A percentile compares a stretch with the other conserved stretches of the same genome.
phyloP scores from a whole-genome alignment of 2,113 vertebrate species.

The Nestor notabilis region DNA sequence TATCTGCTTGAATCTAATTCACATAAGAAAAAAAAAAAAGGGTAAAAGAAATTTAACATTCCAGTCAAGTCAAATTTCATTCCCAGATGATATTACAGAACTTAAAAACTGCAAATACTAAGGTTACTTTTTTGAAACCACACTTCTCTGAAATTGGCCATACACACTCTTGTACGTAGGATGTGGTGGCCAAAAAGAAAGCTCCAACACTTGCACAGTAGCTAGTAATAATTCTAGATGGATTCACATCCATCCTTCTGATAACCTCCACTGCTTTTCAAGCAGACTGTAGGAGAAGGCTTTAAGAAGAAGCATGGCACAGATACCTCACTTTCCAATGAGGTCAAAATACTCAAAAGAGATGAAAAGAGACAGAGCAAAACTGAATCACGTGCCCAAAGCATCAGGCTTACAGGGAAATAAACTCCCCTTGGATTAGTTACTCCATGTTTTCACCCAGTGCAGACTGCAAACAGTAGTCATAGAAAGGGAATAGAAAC shows the following conservation, averaged over 20 bases:
- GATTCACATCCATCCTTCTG: not conserved
- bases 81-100: not conserved
- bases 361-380: not conserved
- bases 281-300: not conserved
- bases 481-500: not conserved
- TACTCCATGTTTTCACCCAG: not conserved
- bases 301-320: not conserved
- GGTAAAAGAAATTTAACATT: not conserved
- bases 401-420: not conserved
- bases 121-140: not conserved
- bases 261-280: not conserved
- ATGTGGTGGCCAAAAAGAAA: not conserved
- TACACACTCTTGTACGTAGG: not conserved
- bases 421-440: not conserved
- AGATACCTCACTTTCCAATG: not conserved
- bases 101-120: not conserved
- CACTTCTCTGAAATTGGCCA: not conserved
- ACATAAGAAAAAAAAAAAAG: not conserved
- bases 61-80: not conserved
- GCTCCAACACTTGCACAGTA: not conserved
- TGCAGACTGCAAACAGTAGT: not conserved
- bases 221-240: not conserved
- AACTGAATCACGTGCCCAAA: not conserved
- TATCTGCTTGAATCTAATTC: constrained; percentile 66
- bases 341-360: not conserved